phyloP scores from a whole-genome alignment of 1,140 invertebrate genomes.

The Drosophila melanica region DNA sequence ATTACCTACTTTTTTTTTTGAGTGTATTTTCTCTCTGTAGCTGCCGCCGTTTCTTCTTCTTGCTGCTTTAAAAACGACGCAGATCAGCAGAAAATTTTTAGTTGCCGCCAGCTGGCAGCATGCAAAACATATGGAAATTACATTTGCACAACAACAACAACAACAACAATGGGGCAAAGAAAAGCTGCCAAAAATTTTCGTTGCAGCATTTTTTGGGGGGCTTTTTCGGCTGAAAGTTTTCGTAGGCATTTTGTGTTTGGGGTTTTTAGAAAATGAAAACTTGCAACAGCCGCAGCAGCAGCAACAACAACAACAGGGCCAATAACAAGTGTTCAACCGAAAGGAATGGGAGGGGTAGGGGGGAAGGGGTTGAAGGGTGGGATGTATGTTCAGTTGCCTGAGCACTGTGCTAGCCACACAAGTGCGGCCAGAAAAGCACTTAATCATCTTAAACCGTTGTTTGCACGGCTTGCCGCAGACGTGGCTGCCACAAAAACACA shows the following conservation, averaged over 20 bases:
- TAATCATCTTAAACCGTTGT: conserved; percentile 80
- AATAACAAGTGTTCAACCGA: conserved; percentile 19
- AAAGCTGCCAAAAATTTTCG: conserved; percentile 54
- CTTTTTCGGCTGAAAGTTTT: conserved; percentile 19
- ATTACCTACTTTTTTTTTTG: background rate
- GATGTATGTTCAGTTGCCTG: conserved; percentile 12
- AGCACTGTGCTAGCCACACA: conserved; percentile 65
- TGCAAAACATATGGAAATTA: conserved; percentile 57
- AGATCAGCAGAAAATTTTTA: conserved; percentile 66
- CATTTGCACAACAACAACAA: conserved; percentile 56
- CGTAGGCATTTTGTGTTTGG: conserved; percentile 54
- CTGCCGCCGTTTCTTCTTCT: background rate
- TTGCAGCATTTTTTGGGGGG: conserved; percentile 61
- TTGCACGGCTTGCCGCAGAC: conserved; percentile 75
- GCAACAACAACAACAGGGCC: conserved; percentile 18
- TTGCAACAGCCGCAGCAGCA: conserved; percentile 40
- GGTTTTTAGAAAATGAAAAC: conserved; percentile 77
- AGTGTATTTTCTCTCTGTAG: background rate
- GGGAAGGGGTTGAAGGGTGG: background rate
- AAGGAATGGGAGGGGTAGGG: too few species aligned
- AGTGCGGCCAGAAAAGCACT: conserved; percentile 77
- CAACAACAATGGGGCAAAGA: conserved; percentile 32
- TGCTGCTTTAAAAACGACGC: conserved; percentile 54
- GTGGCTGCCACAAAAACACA: conserved; percentile 53
- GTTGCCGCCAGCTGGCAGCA: conserved; percentile 22